A percentile compares a stretch with the other conserved stretches of the same genome.
Conservation (phyloP, 2,888 invertebrate species). For the Atethmia centrago region DNA sequence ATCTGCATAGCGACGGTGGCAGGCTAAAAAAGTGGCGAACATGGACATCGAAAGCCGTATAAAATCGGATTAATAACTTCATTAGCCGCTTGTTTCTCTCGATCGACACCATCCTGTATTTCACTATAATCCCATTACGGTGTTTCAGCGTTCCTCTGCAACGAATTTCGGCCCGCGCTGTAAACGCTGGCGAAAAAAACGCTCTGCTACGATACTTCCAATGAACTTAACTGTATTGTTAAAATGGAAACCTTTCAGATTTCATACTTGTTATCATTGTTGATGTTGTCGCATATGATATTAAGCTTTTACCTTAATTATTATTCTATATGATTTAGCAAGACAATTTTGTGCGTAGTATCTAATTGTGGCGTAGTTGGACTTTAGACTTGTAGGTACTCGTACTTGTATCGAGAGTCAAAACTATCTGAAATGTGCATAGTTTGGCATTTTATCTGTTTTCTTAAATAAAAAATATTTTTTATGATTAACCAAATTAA, state of each 20-base stretch:
- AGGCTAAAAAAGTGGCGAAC: conserved; percentile 78
- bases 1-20: conserved; percentile 65
- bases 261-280: conserved; percentile 28
- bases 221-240: conserved; percentile 54
- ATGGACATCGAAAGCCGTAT: conserved; percentile 84
- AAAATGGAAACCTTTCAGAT: conserved; percentile 51
- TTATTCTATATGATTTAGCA: not conserved
- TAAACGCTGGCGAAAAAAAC: conserved; percentile 68
- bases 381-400: not conserved
- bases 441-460: not conserved
- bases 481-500: not conserved
- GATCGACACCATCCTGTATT: conserved; percentile 88
- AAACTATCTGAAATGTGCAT: not conserved
- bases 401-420: not conserved
- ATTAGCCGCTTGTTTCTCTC: conserved; percentile 89
- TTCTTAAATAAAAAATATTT: not conserved
- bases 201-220: conserved; percentile 57
- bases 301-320: not conserved
- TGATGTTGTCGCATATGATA: not conserved
- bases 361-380: not conserved
- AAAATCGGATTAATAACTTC: conserved; percentile 90
- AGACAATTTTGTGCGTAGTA: not conserved
- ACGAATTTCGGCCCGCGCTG: conserved; percentile 76
- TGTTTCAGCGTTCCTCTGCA: conserved; percentile 77
- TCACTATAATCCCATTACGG: conserved; percentile 89